phyloP scores from a whole-genome alignment of 30 jellyfish, hydroid and myxozoan species.

The Chrysaora quinquecirrha region DNA sequence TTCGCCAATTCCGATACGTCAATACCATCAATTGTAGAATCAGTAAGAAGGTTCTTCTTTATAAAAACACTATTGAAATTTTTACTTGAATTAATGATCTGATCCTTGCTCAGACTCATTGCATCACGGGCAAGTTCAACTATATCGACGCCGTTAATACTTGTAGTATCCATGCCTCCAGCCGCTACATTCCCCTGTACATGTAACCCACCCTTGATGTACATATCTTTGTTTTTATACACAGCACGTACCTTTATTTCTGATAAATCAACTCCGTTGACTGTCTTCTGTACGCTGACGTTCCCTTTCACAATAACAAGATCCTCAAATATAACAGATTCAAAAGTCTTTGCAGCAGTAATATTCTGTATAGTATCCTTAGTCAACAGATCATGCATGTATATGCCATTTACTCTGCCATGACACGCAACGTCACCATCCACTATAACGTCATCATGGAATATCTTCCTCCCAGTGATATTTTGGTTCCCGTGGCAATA shows the following conservation, averaged over 20 bases:
- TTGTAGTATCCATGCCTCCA: background rate
- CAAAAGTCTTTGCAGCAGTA: conserved; percentile 24
- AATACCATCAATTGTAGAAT: conserved; percentile 59
- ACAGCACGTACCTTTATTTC: background rate
- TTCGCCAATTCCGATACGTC: conserved; percentile 11
- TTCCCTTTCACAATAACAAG: background rate
- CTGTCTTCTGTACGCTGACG: conserved; percentile 33
- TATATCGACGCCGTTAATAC: conserved; percentile 60
- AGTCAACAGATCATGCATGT: conserved; percentile 22
- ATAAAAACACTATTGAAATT: conserved; percentile 35
- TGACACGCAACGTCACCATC: background rate
- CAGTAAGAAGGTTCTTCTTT: conserved; percentile 22
- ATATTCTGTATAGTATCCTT: conserved; percentile 35
- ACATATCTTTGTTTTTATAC: background rate
- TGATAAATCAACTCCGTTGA: conserved; percentile 75
- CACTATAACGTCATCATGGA: conserved; percentile 8
- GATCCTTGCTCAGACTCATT: conserved; percentile 59
- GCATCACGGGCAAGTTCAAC: conserved; percentile 45
- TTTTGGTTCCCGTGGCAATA: conserved; percentile 29
- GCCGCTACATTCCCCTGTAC: background rate
- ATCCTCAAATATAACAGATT: background rate
- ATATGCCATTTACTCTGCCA: conserved; percentile 28
- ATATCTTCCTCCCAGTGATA: conserved; percentile 39
- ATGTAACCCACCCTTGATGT: background rate
- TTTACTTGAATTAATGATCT: conserved; percentile 31